Evolutionary conservation across 2,113 vertebrate species (phyloP), one percentile per base, ranked within the genome.

Genomic region (Nyctibius bracteatus): DNA sequence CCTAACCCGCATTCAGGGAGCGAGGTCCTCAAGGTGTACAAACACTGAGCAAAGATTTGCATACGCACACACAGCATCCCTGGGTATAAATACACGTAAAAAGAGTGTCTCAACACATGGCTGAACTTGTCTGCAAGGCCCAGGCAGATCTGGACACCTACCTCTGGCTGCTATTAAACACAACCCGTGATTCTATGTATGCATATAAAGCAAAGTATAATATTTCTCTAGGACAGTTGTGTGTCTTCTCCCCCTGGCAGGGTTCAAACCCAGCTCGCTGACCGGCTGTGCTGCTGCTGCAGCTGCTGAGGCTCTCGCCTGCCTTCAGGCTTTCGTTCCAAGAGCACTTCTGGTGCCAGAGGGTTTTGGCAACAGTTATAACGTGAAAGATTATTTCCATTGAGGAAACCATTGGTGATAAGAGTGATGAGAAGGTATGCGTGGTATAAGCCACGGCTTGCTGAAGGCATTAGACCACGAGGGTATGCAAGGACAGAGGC

Each of bases 391-490:
- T 96, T 94, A 87, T 87, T 91, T 91, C 96, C 91, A 94, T 33
- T 66, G 96, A 96, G 96, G 96, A 97, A 96, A 80, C 65, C 72
- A 46, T 86, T 19, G 55, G 94, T 91, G 94, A 96, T 96, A 95
- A 94, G 14, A 81, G 72, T 1, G 37, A 80, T 9, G 63, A 47
- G 92, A 86, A 75, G 91, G 91, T 88, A 27, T 27, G 31, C 2
- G 58, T 35, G 88, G 90, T 95, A 78, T 70, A 80, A 58, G 81
- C 82, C 61, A n/a, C 39, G 59, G 92, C 84, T 92, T 80, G 88
- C 86, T 77, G 86, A 88, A 91, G 89, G 89, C 88, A 67, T 73
- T 43, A 39, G 74, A 88, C 41, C 55, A 24, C 14, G 9, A 37
- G 80, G 57, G 58, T 83, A 44, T 4, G 43, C 30, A 75, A 66